A percentile compares a stretch with the other conserved stretches of the same genome.
phyloP scores from a whole-genome alignment of 2,888 invertebrate species.

The Scrobipalpa costella region DNA sequence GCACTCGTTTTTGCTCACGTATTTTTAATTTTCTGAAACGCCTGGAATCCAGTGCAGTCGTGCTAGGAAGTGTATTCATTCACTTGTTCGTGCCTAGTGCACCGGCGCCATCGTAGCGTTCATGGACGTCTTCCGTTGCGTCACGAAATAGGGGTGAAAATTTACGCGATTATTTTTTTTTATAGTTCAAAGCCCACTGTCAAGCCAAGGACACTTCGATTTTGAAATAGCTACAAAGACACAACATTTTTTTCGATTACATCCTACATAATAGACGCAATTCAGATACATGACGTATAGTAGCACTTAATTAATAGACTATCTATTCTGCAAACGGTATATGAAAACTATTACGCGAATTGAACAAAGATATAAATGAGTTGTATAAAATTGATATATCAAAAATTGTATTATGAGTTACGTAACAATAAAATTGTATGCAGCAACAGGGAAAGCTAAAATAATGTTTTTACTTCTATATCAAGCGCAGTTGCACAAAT shows the following conservation, averaged over 20 bases:
- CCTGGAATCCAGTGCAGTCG: constrained; percentile 24
- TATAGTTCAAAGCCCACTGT: not conserved
- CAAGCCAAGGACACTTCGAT: not conserved
- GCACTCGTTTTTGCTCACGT: not conserved
- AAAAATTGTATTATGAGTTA: no score
- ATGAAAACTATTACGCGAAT: no score
- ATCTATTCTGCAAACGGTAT: no score
- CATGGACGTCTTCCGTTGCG: constrained; percentile 40
- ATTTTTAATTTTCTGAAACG: constrained; percentile 25
- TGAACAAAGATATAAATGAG: no score
- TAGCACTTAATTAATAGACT: no score
- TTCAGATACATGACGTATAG: no score
- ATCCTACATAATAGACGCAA: no score
- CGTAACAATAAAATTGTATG: no score
- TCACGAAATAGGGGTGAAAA: constrained; percentile 24
- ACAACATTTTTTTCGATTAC: no score
- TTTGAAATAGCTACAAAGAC: not conserved
- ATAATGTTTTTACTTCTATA: not conserved
- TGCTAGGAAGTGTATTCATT: constrained; percentile 24
- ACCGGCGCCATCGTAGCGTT: constrained; percentile 29
- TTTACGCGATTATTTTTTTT: not conserved
- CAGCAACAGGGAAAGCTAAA: not conserved
- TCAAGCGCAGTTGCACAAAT: not conserved
- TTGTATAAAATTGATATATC: no score
- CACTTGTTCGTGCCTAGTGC: constrained; percentile 18